Evolutionary conservation across 1,140 invertebrate genomes (phyloP).

Genomic region (Bombus balteatus): DNA sequence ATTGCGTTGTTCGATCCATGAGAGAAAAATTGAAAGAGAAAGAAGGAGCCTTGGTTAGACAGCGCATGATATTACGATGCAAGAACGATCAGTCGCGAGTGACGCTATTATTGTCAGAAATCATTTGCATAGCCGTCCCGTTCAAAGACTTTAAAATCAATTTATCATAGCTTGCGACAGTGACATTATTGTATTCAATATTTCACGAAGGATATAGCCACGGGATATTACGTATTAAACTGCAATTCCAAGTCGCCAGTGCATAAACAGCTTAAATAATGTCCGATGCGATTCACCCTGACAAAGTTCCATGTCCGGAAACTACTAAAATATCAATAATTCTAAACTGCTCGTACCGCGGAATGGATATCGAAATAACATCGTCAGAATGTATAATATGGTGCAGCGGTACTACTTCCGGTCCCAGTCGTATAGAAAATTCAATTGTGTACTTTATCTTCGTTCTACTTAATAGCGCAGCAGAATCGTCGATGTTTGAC

Average conservation of each 20-base stretch:
- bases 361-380: not conserved
- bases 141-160: constrained; percentile 20
- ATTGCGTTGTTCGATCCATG: not conserved
- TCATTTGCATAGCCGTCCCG: constrained; percentile 11
- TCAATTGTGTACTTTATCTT: not conserved
- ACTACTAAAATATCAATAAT: constrained; percentile 10
- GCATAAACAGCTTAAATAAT: constrained; percentile 19
- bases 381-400: too few relatives aligned
- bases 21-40: too few relatives aligned
- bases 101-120: constrained; percentile 5
- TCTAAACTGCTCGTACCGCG: not conserved
- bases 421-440: not conserved
- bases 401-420: too few relatives aligned
- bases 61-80: not conserved
- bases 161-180: constrained; percentile 3
- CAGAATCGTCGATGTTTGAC: constrained; percentile 1
- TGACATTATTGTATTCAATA: constrained; percentile 18
- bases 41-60: not conserved
- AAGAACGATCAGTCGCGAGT: not conserved
- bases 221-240: constrained; percentile 29
- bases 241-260: constrained; percentile 30
- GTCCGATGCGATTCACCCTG: constrained; percentile 2
- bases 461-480: not conserved
- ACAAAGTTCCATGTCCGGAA: constrained; percentile 14
- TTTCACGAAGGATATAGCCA: constrained; percentile 24